These are phyloP conservation scores for Oncorhynchus clarkii DNA, from an alignment of 2,113 vertebrate species.

Conservation along the genomic window DNA sequence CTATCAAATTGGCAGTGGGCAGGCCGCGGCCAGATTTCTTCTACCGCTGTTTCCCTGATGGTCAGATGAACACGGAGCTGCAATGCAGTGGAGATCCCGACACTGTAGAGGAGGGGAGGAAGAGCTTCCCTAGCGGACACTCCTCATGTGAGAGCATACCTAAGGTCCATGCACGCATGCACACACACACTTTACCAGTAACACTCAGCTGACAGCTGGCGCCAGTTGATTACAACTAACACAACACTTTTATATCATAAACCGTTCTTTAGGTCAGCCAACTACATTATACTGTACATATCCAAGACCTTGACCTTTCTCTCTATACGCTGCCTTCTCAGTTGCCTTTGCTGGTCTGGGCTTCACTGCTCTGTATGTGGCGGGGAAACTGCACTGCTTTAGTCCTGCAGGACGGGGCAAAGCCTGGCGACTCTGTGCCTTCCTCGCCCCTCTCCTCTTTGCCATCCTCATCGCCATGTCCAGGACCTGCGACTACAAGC, in stretches of 20 bases:
- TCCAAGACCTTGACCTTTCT: neutral
- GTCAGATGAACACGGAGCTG: conserved; percentile 76
- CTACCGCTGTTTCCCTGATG: conserved; percentile 92
- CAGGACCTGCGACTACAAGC: conserved; percentile 93
- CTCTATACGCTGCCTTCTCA: conserved; percentile 33
- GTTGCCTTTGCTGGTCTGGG: conserved; percentile 91
- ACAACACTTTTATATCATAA: no score
- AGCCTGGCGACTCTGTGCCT: conserved; percentile 85
- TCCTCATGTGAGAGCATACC: conserved; percentile 82
- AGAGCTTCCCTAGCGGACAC: conserved; percentile 96
- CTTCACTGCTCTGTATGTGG: conserved; percentile 87
- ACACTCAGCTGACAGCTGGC: no score
- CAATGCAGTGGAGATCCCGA: conserved; percentile 80
- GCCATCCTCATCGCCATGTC: conserved; percentile 87
- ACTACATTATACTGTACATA: no score
- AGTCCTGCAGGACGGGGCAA: conserved; percentile 67
- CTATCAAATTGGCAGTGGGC: conserved; percentile 87
- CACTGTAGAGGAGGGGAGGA: conserved; percentile 82
- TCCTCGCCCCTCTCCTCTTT: conserved; percentile 81
- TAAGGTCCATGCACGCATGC: no score
- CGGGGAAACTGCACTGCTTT: conserved; percentile 90
- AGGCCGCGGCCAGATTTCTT: conserved; percentile 95
- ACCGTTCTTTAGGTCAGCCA: no score
- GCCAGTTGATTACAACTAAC: no score
- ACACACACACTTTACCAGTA: no score